Conservation (phyloP, 2,113 vertebrate species). For the Cygnus atratus region DNA sequence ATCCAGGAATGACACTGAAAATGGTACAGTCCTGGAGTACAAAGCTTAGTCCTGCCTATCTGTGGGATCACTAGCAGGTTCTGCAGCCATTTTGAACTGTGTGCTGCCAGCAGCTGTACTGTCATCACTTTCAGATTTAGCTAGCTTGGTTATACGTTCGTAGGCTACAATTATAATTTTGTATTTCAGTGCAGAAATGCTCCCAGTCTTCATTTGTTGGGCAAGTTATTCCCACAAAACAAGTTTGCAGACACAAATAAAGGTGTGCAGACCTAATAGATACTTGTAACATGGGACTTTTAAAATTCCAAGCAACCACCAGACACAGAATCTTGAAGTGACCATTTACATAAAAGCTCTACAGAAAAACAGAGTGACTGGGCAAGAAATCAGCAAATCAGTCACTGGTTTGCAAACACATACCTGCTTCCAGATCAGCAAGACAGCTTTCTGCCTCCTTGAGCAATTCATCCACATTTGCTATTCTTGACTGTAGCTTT, state of each 20-base stretch:
- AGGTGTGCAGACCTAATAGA: not conserved
- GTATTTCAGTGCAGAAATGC: not conserved
- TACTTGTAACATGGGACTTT: not conserved
- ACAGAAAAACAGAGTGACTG: not conserved
- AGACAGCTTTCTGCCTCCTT: constrained; percentile 70
- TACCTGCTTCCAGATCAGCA: constrained; percentile 65
- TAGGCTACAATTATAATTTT: not conserved
- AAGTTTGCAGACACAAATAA: not conserved
- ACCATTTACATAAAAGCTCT: not conserved
- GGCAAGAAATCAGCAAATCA: not conserved
- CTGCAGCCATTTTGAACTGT: not conserved
- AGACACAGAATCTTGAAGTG: not conserved
- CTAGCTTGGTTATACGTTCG: not conserved
- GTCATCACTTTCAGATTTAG: not conserved
- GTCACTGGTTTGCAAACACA: not conserved
- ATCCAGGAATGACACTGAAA: not conserved
- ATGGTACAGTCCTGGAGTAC: not conserved
- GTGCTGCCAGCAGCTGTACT: not conserved
- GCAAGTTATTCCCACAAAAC: not conserved
- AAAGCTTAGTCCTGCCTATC: not conserved
- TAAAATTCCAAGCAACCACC: not conserved
- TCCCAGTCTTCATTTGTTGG: not conserved
- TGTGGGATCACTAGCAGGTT: not conserved
- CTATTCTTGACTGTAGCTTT: constrained; percentile 66
- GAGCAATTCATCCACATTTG: constrained; percentile 59